phyloP scores from a whole-genome alignment of 1,140 invertebrate genomes.

The Uloborus diversus region DNA sequence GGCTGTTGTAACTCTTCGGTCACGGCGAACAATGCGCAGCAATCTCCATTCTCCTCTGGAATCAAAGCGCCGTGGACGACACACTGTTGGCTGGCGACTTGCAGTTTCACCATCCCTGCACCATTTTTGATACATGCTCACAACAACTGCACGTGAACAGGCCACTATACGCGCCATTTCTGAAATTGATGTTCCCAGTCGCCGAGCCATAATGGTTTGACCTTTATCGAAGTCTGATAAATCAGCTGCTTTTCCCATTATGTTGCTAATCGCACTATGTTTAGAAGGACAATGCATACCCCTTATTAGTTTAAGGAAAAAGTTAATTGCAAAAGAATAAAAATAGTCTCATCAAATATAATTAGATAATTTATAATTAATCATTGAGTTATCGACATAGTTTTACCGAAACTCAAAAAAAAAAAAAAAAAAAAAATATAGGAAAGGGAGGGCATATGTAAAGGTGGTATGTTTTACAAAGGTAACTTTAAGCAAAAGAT shows the following conservation, averaged over 20 bases:
- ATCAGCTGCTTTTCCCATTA: conserved; percentile 7
- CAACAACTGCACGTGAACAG: conserved; percentile 4
- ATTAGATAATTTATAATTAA: no score
- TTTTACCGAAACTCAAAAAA: no score
- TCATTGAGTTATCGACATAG: no score
- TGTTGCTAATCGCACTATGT: neutral
- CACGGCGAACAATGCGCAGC: neutral
- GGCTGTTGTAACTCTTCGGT: neutral
- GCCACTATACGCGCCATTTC: neutral
- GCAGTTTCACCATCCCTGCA: neutral
- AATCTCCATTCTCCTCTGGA: neutral
- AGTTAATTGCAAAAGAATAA: no score
- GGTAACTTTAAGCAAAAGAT: no score
- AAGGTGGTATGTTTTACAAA: no score
- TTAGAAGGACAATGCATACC: no score
- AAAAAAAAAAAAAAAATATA: no score
- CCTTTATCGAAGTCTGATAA: conserved; percentile 3
- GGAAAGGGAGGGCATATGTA: no score
- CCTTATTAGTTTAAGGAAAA: no score
- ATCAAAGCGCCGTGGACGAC: conserved; percentile 2
- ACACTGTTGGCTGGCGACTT: neutral
- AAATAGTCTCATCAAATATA: no score
- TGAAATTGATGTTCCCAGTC: neutral
- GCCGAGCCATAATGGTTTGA: neutral
- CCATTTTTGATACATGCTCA: neutral